Percentiles rank a stretch among this genome's conserved stretches.
These are phyloP conservation scores for Sciaenops ocellatus DNA, from an alignment of 2,797 vertebrate genomes.

Conservation along the genomic window DNA sequence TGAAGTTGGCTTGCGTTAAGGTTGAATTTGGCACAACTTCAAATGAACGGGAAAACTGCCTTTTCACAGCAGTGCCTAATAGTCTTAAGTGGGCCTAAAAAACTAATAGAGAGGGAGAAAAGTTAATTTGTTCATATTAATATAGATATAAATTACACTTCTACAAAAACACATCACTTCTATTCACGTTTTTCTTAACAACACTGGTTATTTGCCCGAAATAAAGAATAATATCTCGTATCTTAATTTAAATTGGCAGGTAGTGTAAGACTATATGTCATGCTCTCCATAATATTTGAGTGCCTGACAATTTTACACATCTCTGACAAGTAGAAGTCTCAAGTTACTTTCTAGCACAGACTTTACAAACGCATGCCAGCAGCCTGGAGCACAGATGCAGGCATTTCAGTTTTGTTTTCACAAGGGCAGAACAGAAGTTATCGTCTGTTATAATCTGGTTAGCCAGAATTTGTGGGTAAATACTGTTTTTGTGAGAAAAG, in stretches of 20 bases:
- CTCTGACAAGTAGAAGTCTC: slow-evolving; percentile 35
- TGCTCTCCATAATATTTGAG: slow-evolving; percentile 32
- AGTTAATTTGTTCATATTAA: slow-evolving; percentile 13
- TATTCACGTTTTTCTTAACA: neutral
- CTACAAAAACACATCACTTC: neutral
- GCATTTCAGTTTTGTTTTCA: slow-evolving; percentile 41
- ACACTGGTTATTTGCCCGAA: neutral
- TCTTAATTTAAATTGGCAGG: slow-evolving; percentile 40
- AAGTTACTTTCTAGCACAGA: slow-evolving; percentile 35
- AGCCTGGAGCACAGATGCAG: slow-evolving; percentile 20
- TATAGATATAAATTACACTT: slow-evolving; percentile 13
- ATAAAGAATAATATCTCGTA: slow-evolving; percentile 1
- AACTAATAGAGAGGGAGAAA: slow-evolving; percentile 28
- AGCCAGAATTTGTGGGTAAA: slow-evolving; percentile 25
- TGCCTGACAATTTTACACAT: slow-evolving; percentile 33
- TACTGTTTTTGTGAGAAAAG: slow-evolving; percentile 8
- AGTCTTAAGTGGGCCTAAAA: too few relatives aligned
- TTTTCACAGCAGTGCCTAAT: too few relatives aligned
- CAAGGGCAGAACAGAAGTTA: slow-evolving; percentile 14
- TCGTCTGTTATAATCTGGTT: slow-evolving; percentile 19
- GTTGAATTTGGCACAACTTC: too few relatives aligned
- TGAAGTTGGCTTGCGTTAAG: too few relatives aligned
- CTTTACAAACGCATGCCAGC: slow-evolving; percentile 31
- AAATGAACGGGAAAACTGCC: too few relatives aligned
- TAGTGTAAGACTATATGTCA: slow-evolving; percentile 27